These are phyloP conservation scores for Dicrostonyx torquatus DNA, from an alignment of 2,797 vertebrate species.

Conservation along the genomic window DNA sequence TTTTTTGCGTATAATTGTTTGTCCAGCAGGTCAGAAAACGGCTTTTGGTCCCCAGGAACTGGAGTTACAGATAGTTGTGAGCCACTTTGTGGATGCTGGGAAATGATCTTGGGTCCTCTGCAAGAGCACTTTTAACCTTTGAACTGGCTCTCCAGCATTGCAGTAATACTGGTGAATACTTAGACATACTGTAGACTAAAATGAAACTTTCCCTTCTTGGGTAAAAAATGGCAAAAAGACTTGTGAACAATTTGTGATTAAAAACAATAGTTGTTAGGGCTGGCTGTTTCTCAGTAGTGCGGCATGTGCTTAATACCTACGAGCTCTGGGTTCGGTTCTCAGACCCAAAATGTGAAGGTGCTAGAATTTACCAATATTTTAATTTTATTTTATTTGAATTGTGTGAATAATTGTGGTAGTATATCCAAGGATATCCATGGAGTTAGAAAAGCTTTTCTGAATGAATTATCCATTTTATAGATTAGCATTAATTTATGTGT, in stretches of 20 bases:
- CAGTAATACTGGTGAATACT: not conserved
- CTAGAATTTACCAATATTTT: not conserved
- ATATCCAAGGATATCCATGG: not conserved
- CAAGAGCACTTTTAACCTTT: not conserved
- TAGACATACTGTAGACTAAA: not conserved
- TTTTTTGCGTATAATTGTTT: not conserved
- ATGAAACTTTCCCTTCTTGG: not conserved
- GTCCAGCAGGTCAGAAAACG: not conserved
- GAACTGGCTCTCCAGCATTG: not conserved
- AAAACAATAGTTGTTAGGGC: not conserved
- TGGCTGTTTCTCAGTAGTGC: not conserved
- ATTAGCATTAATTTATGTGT: constrained; percentile 59
- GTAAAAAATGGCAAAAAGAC: constrained; percentile 27
- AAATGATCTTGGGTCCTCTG: not conserved
- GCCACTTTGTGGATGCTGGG: not conserved
- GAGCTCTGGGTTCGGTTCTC: not conserved
- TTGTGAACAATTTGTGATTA: constrained; percentile 6
- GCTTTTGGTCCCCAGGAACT: not conserved
- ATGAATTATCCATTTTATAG: constrained; percentile 53
- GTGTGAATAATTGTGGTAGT: constrained; percentile 21
- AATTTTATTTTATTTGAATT: constrained; percentile 35
- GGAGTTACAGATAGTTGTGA: not conserved
- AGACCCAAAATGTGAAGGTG: not conserved
- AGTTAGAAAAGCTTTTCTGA: constrained; percentile 43
- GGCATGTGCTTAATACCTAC: not conserved